phyloP scores from a whole-genome alignment of 1,140 invertebrate genomes.

The Acyrthosiphon pisum region DNA sequence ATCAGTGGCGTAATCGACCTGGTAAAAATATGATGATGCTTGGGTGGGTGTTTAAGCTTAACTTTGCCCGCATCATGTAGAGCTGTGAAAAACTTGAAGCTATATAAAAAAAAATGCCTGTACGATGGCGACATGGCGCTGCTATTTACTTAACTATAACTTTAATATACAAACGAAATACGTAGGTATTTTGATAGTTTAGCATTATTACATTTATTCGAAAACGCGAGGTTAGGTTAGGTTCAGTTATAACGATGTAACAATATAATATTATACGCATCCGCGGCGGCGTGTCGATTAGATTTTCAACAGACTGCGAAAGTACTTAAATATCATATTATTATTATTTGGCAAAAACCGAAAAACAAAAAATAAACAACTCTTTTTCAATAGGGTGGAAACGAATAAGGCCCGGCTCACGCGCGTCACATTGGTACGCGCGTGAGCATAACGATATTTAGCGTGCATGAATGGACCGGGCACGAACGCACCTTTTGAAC shows the following conservation, averaged over 20 bases:
- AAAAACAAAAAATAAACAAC: background rate
- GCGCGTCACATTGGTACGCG: too few relatives aligned
- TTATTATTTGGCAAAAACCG: background rate
- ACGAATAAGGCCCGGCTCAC: too few relatives aligned
- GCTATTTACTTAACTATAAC: too few relatives aligned
- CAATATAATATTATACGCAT: background rate
- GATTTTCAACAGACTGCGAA: background rate
- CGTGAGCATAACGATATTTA: background rate
- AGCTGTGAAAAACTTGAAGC: background rate
- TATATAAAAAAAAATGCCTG: too few relatives aligned
- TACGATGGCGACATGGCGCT: too few relatives aligned
- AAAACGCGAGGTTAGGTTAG: background rate
- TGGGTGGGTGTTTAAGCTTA: background rate
- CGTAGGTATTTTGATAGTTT: background rate
- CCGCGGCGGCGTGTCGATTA: background rate
- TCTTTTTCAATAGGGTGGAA: background rate
- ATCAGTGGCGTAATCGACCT: background rate
- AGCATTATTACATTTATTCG: background rate
- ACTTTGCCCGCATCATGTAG: background rate
- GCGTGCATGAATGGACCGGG: slow-evolving; percentile 6
- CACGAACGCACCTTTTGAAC: slow-evolving; percentile 23
- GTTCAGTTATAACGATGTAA: background rate
- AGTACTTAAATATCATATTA: background rate
- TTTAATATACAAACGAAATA: too few relatives aligned
- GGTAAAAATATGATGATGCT: background rate